A percentile compares a stretch with the other conserved stretches of the same genome.
phyloP scores from a whole-genome alignment of 1,140 invertebrate species.

The Lepidotrigona ventralis region DNA sequence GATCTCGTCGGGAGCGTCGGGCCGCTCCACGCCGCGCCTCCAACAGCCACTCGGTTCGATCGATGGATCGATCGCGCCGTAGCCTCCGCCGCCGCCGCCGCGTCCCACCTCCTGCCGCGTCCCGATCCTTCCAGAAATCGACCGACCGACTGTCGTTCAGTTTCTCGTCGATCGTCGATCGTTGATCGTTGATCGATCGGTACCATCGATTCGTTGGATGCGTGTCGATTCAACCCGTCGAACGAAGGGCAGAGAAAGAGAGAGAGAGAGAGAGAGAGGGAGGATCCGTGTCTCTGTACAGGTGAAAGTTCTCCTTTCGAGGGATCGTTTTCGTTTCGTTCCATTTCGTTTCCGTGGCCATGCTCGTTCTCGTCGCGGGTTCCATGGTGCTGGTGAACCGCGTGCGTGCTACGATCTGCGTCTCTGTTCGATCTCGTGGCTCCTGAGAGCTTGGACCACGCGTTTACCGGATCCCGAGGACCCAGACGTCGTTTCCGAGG shows the following conservation, averaged over 20 bases:
- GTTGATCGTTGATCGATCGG: conserved; percentile 1
- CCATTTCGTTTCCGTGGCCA: conserved; percentile 4
- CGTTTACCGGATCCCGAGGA: background rate
- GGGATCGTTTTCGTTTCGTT: background rate
- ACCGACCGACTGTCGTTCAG: background rate
- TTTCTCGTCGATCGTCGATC: conserved; percentile 29
- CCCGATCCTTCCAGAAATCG: conserved; percentile 26
- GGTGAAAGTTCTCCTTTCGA: conserved; percentile 36
- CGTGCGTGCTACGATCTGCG: conserved; percentile 22
- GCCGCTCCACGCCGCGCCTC: conserved; percentile 61
- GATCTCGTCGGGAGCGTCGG: conserved; percentile 75
- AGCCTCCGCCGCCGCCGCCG: background rate
- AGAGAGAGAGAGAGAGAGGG: background rate
- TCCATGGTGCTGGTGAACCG: conserved; percentile 40
- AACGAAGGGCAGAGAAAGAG: background rate
- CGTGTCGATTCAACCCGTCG: no score
- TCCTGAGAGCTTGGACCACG: conserved; percentile 1
- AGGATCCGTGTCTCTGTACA: background rate
- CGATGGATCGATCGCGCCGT: conserved; percentile 35
- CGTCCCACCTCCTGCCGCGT: conserved; percentile 4
- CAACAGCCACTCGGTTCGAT: conserved; percentile 29
- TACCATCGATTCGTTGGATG: background rate
- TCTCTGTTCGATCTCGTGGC: background rate
- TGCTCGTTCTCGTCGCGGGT: conserved; percentile 30
- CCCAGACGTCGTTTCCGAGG: background rate